Evolutionary conservation across 2,113 vertebrate species (phyloP).

Genomic region (Megaceryle torquata): DNA sequence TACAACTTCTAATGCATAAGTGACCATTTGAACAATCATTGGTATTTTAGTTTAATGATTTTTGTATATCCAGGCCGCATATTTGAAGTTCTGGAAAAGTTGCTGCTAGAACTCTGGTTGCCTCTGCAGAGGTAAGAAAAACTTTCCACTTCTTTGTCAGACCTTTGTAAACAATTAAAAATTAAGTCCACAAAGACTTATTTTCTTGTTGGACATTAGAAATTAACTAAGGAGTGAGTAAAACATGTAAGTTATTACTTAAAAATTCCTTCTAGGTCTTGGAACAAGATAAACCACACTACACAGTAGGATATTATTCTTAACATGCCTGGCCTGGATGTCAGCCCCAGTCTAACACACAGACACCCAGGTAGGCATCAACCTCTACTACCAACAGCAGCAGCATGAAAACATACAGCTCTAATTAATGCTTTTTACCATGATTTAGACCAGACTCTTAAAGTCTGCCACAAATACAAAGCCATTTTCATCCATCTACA

Average conservation of each 20-base stretch:
- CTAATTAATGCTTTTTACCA: background rate
- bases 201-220: background rate
- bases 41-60: background rate
- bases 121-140: background rate
- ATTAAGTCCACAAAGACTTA: background rate
- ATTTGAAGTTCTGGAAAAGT: background rate
- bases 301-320: background rate
- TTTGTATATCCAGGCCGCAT: background rate
- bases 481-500: background rate
- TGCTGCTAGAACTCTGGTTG: background rate
- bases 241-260: background rate
- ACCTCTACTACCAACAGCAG: background rate
- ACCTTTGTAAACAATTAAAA: background rate
- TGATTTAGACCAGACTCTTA: background rate
- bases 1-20: background rate
- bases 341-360: background rate
- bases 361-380: background rate
- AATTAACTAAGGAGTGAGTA: background rate
- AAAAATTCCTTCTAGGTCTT: background rate
- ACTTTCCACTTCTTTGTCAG: background rate
- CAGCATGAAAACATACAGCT: rapidly evolving
- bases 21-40: background rate
- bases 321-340: background rate
- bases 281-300: background rate
- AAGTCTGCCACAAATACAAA: background rate